phyloP scores from a whole-genome alignment of 2,797 vertebrate genomes.

The Dipus sagitta region DNA sequence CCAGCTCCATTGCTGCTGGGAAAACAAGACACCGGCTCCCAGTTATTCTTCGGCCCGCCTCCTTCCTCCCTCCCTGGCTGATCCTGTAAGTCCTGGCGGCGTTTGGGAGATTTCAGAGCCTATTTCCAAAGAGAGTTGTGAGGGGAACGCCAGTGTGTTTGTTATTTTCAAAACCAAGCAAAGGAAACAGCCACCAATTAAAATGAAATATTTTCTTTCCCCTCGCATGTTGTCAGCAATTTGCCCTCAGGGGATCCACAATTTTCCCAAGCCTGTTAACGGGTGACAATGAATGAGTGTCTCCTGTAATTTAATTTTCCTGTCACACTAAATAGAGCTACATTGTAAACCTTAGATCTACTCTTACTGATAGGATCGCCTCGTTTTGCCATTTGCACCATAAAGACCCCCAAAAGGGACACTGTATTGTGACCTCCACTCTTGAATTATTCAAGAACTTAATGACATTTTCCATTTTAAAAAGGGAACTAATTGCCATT shows the following conservation, averaged over 20 bases:
- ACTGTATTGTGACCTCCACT: constrained; percentile 81
- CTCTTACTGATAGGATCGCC: constrained; percentile 85
- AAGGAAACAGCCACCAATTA: constrained; percentile 73
- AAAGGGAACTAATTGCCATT: constrained; percentile 80
- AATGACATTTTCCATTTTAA: constrained; percentile 84
- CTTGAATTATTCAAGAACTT: constrained; percentile 84
- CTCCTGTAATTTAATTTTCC: constrained; percentile 93
- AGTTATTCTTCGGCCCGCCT: neutral
- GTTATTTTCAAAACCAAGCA: constrained; percentile 63
- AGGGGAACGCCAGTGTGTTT: neutral
- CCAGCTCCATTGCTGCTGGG: neutral
- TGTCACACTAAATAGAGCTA: constrained; percentile 91
- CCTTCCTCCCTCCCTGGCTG: neutral
- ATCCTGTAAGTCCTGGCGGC: neutral
- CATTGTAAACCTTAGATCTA: constrained; percentile 89
- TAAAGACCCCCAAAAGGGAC: constrained; percentile 86
- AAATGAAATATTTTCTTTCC: constrained; percentile 79
- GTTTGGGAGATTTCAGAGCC: neutral
- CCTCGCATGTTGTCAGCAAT: constrained; percentile 67
- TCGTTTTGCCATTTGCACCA: constrained; percentile 89
- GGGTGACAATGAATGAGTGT: constrained; percentile 90
- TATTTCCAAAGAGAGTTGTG: constrained; percentile 8
- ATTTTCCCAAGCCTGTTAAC: constrained; percentile 93
- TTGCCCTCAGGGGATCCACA: constrained; percentile 90
- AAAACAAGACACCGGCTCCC: neutral